phyloP scores from a whole-genome alignment of 2,797 vertebrate genomes.

The Brachyalestes nurse region DNA sequence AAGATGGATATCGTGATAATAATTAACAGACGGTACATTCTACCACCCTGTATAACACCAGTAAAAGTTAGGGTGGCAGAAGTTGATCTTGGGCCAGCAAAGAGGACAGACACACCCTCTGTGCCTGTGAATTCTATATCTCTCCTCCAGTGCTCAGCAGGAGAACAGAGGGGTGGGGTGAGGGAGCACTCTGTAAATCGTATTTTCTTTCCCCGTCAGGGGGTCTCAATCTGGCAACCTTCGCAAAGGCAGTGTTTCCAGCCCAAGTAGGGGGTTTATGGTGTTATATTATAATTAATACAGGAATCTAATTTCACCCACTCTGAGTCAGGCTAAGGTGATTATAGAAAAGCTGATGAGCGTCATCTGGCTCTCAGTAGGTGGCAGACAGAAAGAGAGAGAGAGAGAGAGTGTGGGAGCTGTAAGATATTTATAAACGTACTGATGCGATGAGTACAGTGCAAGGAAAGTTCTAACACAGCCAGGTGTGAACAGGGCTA shows the following conservation, averaged over 20 bases:
- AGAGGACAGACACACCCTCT: conserved; percentile 14
- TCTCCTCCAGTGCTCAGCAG: conserved; percentile 65
- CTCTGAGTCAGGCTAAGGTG: conserved; percentile 67
- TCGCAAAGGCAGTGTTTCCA: conserved; percentile 65
- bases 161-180: conserved; percentile 61
- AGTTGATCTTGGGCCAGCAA: conserved; percentile 32
- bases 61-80: conserved; percentile 49
- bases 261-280: conserved; percentile 66
- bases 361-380: conserved; percentile 58
- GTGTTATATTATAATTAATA: conserved; percentile 77
- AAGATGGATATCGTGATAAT: too few relatives aligned
- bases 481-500: conserved; percentile 45
- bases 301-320: conserved; percentile 74
- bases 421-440: conserved; percentile 41
- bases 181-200: conserved; percentile 64
- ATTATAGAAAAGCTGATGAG: conserved; percentile 72
- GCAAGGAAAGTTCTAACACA: conserved; percentile 10
- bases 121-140: conserved; percentile 40
- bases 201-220: conserved; percentile 74
- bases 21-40: too few relatives aligned
- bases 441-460: conserved; percentile 7
- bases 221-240: conserved; percentile 67
- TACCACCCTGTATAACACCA: conserved; percentile 17
- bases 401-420: conserved; percentile 8
- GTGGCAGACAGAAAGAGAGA: conserved; percentile 37